Conservation (phyloP, 2,113 vertebrate genomes). For the Pedetes capensis region DNA sequence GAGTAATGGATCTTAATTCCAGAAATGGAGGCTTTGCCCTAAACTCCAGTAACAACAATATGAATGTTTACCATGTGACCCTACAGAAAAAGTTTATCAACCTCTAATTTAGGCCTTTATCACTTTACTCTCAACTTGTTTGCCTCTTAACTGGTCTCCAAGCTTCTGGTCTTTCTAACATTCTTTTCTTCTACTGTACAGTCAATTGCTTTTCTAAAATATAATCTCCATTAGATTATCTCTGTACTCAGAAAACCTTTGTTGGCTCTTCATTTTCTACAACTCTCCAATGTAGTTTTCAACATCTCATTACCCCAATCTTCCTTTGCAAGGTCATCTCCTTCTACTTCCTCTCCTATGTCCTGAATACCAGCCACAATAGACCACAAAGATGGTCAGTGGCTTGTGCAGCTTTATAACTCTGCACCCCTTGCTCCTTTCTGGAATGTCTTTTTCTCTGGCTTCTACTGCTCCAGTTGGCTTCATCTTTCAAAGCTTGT, state of each 20-base stretch:
- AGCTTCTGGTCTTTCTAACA: background rate
- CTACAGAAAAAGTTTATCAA: background rate
- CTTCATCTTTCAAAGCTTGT: background rate
- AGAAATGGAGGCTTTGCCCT: too few species aligned
- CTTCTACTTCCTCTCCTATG: background rate
- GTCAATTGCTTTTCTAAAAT: background rate
- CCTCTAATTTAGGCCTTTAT: background rate
- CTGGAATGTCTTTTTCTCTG: background rate
- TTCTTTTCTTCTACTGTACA: background rate
- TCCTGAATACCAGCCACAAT: background rate
- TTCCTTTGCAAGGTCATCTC: background rate
- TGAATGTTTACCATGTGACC: background rate
- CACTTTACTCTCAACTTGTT: background rate
- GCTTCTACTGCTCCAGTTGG: background rate
- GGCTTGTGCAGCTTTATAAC: background rate
- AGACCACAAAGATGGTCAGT: background rate
- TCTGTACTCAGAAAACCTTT: background rate
- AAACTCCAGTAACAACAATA: too few species aligned
- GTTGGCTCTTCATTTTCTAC: background rate
- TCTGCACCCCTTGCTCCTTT: background rate
- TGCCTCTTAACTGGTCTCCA: background rate
- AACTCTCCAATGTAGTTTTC: background rate
- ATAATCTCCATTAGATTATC: background rate
- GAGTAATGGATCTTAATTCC: too few species aligned
- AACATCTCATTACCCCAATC: background rate